Base-by-base conservation (phyloP, 2,113 vertebrate species). In the Neogobius melanostomus region DNA sequence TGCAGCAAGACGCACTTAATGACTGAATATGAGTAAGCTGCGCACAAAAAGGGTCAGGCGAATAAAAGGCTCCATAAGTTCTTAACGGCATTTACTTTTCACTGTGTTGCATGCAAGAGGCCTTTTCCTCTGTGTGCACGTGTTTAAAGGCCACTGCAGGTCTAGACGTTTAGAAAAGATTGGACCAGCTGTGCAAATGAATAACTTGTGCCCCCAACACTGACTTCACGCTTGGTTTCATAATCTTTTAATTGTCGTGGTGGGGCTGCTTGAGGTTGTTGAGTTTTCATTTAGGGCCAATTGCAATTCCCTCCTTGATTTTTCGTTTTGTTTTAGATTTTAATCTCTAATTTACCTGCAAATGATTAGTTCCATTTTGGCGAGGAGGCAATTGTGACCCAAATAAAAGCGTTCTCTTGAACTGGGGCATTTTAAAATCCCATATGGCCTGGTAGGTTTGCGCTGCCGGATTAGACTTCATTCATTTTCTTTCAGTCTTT, bases 181-280 rank as follows among this genome's bases (percentile, higher is more conserved):
- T 70, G 69, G 82, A 74, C 62, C 74, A 80, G 74, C 68, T 69
- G 77, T 81, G 67, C 85, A 83, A 88, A 85, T 77, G 76, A 69
- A 77, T 81, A 81, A 82, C 74, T 84, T 75, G 74, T 68, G 64
- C 81, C 67, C 69, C 82, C 80, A 77, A 81, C 76, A 54, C 64
- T 72, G 71, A 75, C 74, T 73, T 87, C 75, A 84, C 21, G 71
- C 71, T 79, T 71, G 84, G 75, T 64, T 59, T 83, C 79, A 71
- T 64, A 86, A 88, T 87, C 88, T 77, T 85, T 83, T 85, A 86
- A 78, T 71, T 87, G 82, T 69, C 64, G 74, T 65, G 68, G 71
- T 7, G 60, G 45, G 16, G 53, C 64, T 68, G 79, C 68, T 63
- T 1, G 45, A 83, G 77, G 76, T 79, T 68, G 65, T 69, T 50